Evolutionary conservation across 2,113 vertebrate genomes (phyloP).

Genomic region (Pelusios castaneus): DNA sequence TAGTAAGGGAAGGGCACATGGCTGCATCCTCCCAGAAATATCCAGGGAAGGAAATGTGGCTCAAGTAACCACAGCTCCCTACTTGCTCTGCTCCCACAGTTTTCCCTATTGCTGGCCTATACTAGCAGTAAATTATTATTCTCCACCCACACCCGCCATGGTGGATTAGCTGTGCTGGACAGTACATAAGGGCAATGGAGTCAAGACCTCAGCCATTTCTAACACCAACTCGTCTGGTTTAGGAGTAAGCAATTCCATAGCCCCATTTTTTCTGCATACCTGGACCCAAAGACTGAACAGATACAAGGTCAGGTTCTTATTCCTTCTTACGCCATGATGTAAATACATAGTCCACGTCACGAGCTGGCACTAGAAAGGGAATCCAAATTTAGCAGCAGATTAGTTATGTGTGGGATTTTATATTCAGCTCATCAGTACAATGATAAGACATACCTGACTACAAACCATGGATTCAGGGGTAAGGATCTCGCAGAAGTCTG

Average conservation of each 20-base stretch:
- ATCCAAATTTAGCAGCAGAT: neutral
- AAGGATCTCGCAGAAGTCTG: neutral
- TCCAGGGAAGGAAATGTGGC: neutral
- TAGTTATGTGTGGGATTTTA: neutral
- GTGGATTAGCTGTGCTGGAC: neutral
- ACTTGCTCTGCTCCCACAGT: neutral
- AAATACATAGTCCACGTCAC: neutral
- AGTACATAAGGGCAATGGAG: neutral
- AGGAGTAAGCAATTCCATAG: too few relatives aligned
- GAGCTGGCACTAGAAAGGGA: neutral
- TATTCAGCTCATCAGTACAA: conserved; percentile 25
- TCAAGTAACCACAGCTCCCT: neutral
- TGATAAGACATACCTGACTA: conserved; percentile 34
- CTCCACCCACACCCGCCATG: neutral
- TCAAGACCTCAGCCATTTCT: neutral
- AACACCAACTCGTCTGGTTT: too few relatives aligned
- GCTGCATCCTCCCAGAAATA: neutral
- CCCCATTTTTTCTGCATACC: too few relatives aligned
- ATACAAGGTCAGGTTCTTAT: neutral
- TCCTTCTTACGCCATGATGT: neutral
- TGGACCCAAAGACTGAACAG: too few relatives aligned
- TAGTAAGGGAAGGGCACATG: too few relatives aligned
- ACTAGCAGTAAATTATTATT: neutral
- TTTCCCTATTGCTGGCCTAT: neutral
- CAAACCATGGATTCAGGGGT: neutral